These are phyloP conservation scores for Fulica atra DNA, from an alignment of 2,113 vertebrate species.

Conservation along the genomic window DNA sequence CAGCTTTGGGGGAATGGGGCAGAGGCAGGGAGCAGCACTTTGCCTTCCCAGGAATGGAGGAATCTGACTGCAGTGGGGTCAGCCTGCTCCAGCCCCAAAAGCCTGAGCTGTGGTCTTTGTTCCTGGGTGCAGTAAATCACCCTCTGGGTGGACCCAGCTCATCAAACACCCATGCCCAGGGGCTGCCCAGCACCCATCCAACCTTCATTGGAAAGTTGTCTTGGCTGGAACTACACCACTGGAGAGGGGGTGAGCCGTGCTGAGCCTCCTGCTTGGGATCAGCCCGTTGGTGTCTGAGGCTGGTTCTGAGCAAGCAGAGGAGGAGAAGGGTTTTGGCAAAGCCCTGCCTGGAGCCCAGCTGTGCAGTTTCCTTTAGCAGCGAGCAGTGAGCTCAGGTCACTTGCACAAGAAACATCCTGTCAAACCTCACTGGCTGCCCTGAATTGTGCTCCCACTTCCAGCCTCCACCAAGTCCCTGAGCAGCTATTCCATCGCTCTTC, in stretches of 20 bases:
- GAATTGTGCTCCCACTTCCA: background rate
- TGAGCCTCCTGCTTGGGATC: background rate
- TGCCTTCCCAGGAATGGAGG: background rate
- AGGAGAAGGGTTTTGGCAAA: background rate
- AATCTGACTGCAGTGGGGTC: background rate
- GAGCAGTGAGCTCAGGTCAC: accelerated
- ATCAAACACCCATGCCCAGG: background rate
- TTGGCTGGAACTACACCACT: background rate
- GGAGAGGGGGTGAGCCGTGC: background rate
- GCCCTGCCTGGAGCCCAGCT: background rate
- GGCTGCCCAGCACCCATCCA: background rate
- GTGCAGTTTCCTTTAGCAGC: background rate
- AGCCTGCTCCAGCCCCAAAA: accelerated
- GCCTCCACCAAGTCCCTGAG: background rate
- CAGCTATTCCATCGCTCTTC: background rate
- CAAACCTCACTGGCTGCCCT: background rate
- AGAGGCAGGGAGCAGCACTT: too few species aligned
- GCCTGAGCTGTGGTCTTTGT: background rate
- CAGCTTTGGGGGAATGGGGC: background rate
- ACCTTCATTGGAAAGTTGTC: accelerated
- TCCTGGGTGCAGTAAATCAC: background rate
- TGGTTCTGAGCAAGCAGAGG: background rate
- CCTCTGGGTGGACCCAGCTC: background rate
- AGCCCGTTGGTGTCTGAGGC: background rate
- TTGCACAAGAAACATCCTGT: background rate